A percentile compares a stretch with the other conserved stretches of the same genome.
Conservation (phyloP, 2,888 invertebrate genomes). For the Epsilonema sp. region DNA sequence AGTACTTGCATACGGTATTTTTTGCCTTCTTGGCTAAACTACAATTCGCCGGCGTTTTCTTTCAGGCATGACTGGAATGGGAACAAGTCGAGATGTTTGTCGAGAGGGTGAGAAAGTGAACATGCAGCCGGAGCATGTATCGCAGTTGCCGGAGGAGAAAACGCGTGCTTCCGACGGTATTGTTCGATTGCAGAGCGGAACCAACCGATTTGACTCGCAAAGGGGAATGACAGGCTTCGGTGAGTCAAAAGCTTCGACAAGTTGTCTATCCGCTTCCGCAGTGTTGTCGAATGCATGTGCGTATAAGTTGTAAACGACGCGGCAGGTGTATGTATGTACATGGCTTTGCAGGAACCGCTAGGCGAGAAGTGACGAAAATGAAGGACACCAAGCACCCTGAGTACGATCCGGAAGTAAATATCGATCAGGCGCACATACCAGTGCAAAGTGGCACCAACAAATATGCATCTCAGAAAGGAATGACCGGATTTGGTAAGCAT, state of each 20-base stretch:
- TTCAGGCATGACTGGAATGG: slow-evolving; percentile 23
- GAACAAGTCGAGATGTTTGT: slow-evolving; percentile 28
- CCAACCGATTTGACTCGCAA: slow-evolving; percentile 21
- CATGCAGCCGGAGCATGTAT: not conserved
- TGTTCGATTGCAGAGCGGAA: slow-evolving; percentile 25
- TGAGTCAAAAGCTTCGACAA: no score
- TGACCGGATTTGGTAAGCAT: slow-evolving; percentile 10
- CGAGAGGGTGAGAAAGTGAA: slow-evolving; percentile 15
- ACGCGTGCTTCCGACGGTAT: slow-evolving; percentile 18
- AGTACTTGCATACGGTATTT: no score
- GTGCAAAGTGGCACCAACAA: slow-evolving; percentile 27
- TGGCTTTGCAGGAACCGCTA: slow-evolving; percentile 15
- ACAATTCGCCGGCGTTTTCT: not conserved
- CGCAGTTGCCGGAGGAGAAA: slow-evolving; percentile 22
- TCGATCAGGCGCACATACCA: slow-evolving; percentile 26
- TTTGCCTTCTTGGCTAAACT: no score
- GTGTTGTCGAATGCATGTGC: no score
- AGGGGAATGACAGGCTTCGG: slow-evolving; percentile 26
- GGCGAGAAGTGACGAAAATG: slow-evolving; percentile 29
- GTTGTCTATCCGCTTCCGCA: no score
- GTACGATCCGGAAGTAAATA: slow-evolving; percentile 22
- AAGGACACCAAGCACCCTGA: slow-evolving; percentile 28
- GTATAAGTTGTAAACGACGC: not conserved
- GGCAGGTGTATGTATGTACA: not conserved
- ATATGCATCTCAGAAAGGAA: slow-evolving; percentile 21